Evolutionary conservation across 2,888 invertebrate genomes (phyloP).

Genomic region (Noctua pronuba): DNA sequence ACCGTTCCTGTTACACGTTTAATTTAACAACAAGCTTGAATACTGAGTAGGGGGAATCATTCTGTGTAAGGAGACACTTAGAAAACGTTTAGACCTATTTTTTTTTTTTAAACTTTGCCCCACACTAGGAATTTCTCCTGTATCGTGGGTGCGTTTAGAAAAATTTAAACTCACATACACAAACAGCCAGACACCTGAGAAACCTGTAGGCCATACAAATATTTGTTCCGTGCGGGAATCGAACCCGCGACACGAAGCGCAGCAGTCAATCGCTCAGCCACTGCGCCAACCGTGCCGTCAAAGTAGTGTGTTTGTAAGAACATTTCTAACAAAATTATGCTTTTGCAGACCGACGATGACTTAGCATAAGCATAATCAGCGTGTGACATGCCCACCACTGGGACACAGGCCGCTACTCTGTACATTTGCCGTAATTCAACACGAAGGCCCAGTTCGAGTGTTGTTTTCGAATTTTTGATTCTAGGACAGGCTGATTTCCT

Average conservation of each 20-base stretch:
- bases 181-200: too few species aligned
- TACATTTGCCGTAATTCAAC: not conserved
- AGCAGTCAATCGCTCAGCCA: too few species aligned
- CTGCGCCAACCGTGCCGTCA: too few species aligned
- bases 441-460: not conserved
- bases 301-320: not conserved
- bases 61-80: not conserved
- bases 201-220: too few species aligned
- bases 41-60: not conserved
- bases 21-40: slow-evolving; percentile 19
- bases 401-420: not conserved
- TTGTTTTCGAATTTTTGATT: not conserved
- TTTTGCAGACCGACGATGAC: too few species aligned
- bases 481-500: not conserved
- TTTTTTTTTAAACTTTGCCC: too few species aligned
- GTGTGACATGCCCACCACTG: not conserved
- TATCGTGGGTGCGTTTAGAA: too few species aligned
- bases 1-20: slow-evolving; percentile 18
- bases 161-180: too few species aligned
- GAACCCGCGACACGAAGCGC: too few species aligned
- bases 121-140: too few species aligned
- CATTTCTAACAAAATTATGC: not conserved
- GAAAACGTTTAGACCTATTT: not conserved
- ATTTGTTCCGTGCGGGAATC: too few species aligned
- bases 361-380: not conserved